A percentile compares a stretch with the other conserved stretches of the same genome.
These are phyloP conservation scores for Corythornis leucogaster DNA, from an alignment of 2,797 vertebrate genomes.

Conservation along the genomic window DNA sequence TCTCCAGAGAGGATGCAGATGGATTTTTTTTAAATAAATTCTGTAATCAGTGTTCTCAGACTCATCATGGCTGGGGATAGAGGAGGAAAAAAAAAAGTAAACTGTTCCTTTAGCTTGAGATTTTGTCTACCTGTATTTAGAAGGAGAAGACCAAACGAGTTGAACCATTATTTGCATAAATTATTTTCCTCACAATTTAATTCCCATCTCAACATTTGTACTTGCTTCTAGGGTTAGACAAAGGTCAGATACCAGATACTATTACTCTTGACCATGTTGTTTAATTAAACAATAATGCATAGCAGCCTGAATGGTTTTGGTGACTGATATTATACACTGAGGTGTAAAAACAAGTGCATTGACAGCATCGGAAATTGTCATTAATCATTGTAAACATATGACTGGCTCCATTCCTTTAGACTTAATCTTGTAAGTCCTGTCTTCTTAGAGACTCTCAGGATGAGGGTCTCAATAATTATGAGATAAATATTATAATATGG, in stretches of 20 bases:
- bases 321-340: background rate
- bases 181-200: background rate
- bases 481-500: too few species aligned
- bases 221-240: background rate
- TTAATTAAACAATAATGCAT: conserved; percentile 41
- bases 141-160: background rate
- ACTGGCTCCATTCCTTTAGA: background rate
- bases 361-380: background rate
- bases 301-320: background rate
- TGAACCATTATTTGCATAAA: background rate
- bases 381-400: background rate
- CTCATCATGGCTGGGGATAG: background rate
- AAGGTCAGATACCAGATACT: background rate
- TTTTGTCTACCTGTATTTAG: background rate
- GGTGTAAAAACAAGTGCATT: background rate
- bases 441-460: background rate
- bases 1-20: background rate
- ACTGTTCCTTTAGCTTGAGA: background rate
- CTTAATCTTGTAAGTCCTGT: background rate
- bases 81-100: background rate
- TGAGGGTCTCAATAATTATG: background rate
- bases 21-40: background rate
- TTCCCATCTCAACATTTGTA: background rate
- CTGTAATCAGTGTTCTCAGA: background rate
- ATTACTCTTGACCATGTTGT: background rate